These are phyloP conservation scores for Sebastiscus tertius DNA, from an alignment of 2,797 vertebrate genomes.

Conservation along the genomic window DNA sequence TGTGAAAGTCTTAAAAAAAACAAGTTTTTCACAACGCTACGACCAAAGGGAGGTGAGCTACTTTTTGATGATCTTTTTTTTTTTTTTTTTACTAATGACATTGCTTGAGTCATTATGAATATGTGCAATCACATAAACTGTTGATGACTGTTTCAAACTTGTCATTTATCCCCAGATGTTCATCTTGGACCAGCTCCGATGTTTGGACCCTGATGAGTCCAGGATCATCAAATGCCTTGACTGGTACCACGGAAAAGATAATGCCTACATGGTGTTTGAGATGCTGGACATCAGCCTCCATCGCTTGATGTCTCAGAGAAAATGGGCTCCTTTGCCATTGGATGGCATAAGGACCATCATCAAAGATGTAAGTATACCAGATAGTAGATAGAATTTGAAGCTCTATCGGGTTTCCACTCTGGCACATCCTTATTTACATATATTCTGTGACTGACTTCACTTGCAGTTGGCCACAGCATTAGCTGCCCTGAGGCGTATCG, in stretches of 20 bases:
- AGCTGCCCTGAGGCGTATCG: not conserved
- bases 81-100: not conserved
- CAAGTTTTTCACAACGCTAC: fast-evolving
- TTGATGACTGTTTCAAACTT: not conserved
- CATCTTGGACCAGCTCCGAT: conserved; percentile 1
- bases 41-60: not conserved
- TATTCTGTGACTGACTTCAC: not conserved
- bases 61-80: not conserved
- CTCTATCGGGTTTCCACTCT: not conserved
- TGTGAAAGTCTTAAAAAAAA: not conserved
- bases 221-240: not conserved
- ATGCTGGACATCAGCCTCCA: conserved; percentile 3
- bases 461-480: not conserved
- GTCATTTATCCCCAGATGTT: not conserved
- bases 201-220: not conserved
- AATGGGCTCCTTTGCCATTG: not conserved
- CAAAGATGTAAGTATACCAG: not conserved
- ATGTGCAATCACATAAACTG: not conserved
- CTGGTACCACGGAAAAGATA: not conserved
- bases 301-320: not conserved
- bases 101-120: not conserved
- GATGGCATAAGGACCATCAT: not conserved
- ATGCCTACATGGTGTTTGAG: no score
- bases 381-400: not conserved
- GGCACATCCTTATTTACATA: not conserved